These are phyloP conservation scores for Mnemiopsis leidyi DNA, from an alignment of 37 sponge, comb jelly and placozoan species.

Conservation along the genomic window DNA sequence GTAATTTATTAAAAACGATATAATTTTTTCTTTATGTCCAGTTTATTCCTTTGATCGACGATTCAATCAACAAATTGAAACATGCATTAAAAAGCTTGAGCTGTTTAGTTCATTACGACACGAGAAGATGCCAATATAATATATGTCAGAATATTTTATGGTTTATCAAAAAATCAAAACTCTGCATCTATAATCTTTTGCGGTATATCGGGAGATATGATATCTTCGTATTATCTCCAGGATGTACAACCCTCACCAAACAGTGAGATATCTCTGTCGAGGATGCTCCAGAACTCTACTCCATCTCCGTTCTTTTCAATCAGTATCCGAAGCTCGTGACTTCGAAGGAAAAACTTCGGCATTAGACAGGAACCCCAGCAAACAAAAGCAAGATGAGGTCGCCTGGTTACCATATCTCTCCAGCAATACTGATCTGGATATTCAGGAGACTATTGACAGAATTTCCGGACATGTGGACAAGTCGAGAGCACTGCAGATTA, in stretches of 20 bases:
- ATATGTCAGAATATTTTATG: too few relatives aligned
- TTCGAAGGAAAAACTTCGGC: background rate
- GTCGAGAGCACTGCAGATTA: background rate
- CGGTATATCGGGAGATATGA: too few relatives aligned
- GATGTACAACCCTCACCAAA: background rate
- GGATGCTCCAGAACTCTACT: background rate
- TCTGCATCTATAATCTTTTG: too few relatives aligned
- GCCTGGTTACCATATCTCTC: background rate
- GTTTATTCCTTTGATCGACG: too few relatives aligned
- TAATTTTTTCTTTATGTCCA: too few relatives aligned
- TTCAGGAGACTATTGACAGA: background rate
- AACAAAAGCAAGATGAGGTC: background rate
- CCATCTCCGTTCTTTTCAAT: background rate
- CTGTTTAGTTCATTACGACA: too few relatives aligned
- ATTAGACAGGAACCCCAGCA: background rate
- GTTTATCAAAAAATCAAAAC: too few relatives aligned
- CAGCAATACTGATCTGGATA: background rate
- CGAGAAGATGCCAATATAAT: too few relatives aligned
- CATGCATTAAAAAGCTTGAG: too few relatives aligned
- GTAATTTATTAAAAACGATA: too few relatives aligned
- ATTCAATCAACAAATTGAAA: too few relatives aligned
- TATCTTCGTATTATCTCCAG: too few relatives aligned
- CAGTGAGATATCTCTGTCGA: background rate
- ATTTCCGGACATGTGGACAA: background rate
- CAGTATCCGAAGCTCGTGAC: constrained; percentile 4